Percentiles rank a stretch among this genome's conserved stretches.
These are phyloP conservation scores for Pedionomus torquatus DNA, from an alignment of 2,113 vertebrate species.

Conservation along the genomic window DNA sequence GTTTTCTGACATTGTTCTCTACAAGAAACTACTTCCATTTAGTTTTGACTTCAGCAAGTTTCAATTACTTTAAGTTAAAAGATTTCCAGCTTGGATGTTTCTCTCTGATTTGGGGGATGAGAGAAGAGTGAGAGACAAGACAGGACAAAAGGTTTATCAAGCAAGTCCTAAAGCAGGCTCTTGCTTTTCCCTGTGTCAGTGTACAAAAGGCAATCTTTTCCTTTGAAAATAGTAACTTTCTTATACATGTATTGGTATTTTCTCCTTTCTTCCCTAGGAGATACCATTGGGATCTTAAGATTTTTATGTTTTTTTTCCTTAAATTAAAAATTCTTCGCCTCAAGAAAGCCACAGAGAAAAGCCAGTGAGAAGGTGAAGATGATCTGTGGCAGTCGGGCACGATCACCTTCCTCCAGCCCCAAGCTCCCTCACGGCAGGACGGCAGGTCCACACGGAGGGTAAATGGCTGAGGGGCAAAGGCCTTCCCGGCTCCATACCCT, in stretches of 20 bases:
- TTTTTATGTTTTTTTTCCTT: not conserved
- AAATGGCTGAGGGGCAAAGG: too few relatives aligned
- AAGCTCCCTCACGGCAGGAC: rapidly evolving
- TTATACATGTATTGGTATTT: rapidly evolving
- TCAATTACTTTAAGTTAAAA: not conserved
- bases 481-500: not conserved
- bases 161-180: not conserved
- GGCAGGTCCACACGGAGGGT: rapidly evolving
- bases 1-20: not conserved
- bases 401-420: not conserved
- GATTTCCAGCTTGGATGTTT: not conserved
- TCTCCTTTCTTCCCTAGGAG: not conserved
- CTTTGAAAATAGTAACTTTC: not conserved
- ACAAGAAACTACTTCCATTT: not conserved
- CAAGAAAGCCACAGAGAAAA: rapidly evolving
- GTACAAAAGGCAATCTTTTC: not conserved
- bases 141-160: not conserved
- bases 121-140: not conserved
- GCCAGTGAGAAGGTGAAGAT: not conserved
- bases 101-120: not conserved
- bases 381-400: rapidly evolving
- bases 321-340: not conserved
- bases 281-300: not conserved
- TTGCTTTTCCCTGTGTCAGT: not conserved
- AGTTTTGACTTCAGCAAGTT: not conserved